Base-by-base conservation (phyloP, 2,113 vertebrate genomes). In the Heterochromis multidens region DNA sequence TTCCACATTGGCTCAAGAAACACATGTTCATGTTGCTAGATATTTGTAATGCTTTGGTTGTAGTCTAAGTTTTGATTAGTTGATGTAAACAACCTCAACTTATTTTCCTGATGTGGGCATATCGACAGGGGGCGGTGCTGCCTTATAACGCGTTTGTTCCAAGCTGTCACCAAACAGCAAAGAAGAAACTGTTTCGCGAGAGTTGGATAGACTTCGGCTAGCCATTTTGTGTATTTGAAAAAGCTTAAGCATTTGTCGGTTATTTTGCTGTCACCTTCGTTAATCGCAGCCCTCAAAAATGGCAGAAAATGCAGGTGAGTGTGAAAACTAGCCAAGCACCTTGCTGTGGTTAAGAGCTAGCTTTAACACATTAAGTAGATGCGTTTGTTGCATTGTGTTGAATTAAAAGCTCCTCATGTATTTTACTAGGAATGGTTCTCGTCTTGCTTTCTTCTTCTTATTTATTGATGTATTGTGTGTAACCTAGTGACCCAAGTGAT, bases 281-380 rank as follows among this genome's bases (percentile, higher is more conserved):
- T 13, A 16, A 5, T 2, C 4, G 52, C 11, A 31, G 8, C 11
- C 57, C 16, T 3, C 23, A 57, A 79, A 82, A 63, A 95, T 95
- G 94, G 90, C 93, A 43, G 93, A 95, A 85, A 92, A 89, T 54
- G 37, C 87, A 81, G 94, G 94, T 95, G 58, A 94, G 92, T 91
- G 9, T 60, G 62, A 79, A 76, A n/a, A 80, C 46, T 93, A 91
- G 84, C 90, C 58, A 3, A 5, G 9, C 82, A 90, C 90, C 87
- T 78, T 46, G 37, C 7, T 37, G 40, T 49, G 65, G 37, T 67
- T 43, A 46, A 27, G 5, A 4, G 85, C 31, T 87, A 84, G 61
- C 40, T 56, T 7, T 3, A 63, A n/a, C n/a, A 27, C 23, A 1
- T 25, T 59, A 10, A 88, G 8, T 21, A 19, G 21, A 58, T 21